A percentile compares a stretch with the other conserved stretches of the same genome.
Evolutionary conservation across 2,888 invertebrate species (phyloP).

Genomic region (Ectemnius lituratus): DNA sequence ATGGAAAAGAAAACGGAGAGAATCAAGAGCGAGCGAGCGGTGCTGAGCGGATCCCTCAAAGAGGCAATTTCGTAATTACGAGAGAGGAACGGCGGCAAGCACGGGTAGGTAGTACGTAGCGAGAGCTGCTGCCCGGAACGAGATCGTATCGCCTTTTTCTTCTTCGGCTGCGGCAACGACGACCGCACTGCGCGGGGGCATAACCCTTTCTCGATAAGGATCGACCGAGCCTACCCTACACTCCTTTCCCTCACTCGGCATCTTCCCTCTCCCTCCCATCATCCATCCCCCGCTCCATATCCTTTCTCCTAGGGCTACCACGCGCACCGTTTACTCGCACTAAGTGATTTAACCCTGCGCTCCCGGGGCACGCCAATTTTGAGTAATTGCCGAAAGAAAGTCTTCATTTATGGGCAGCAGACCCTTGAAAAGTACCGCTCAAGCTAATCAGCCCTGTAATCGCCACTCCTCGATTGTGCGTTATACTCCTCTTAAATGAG

Average conservation of each 20-base stretch:
- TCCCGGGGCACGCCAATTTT: neutral
- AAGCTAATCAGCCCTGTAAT: neutral
- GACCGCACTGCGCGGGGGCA: conserved; percentile 54
- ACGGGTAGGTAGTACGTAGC: conserved; percentile 45
- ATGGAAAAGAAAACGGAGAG: conserved; percentile 60
- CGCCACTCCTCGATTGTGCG: no score
- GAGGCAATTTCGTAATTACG: conserved; percentile 77
- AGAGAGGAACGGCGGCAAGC: conserved; percentile 57
- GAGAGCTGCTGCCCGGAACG: conserved; percentile 70
- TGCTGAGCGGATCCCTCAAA: conserved; percentile 73
- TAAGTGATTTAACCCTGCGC: conserved; percentile 2
- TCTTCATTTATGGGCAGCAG: neutral
- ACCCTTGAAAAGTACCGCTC: neutral
- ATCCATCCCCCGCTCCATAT: conserved; percentile 17
- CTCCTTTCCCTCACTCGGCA: conserved; percentile 16
- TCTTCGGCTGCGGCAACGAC: conserved; percentile 52
- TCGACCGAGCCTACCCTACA: conserved; percentile 48
- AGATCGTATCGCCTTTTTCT: conserved; percentile 70
- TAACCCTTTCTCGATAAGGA: conserved; percentile 59
- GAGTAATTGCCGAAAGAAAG: neutral
- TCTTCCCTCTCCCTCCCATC: neutral
- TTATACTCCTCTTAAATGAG: no score
- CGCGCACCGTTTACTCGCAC: conserved; percentile 37
- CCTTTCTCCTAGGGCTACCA: conserved; percentile 34
- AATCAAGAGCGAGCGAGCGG: conserved; percentile 58